Evolutionary conservation across 2,888 invertebrate genomes (phyloP).

Genomic region (Acrobasis repandana): DNA sequence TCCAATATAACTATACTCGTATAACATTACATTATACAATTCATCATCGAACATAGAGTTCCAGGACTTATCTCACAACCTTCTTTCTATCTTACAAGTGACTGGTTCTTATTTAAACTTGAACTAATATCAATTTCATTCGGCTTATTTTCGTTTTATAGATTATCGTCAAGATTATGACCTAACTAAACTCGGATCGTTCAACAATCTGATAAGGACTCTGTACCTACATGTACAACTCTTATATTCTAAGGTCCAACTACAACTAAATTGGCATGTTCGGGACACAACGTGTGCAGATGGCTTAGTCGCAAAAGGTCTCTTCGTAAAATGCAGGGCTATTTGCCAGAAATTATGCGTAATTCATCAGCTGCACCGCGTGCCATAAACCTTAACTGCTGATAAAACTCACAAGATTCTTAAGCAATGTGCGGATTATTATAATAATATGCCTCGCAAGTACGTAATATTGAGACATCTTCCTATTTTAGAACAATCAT

Average conservation of each 20-base stretch:
- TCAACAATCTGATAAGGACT: neutral
- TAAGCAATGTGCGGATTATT: neutral
- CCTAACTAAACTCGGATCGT: neutral
- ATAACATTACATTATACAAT: neutral
- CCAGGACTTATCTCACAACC: constrained; percentile 1
- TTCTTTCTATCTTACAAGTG: neutral
- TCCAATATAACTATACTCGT: neutral
- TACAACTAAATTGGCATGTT: too few species aligned
- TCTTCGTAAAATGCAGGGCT: too few species aligned
- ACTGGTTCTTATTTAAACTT: neutral
- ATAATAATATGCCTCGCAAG: neutral
- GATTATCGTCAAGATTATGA: neutral
- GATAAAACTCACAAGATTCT: neutral
- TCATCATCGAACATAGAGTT: neutral
- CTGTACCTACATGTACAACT: neutral
- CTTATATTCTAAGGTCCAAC: too few species aligned
- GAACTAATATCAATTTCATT: neutral
- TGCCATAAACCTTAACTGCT: neutral
- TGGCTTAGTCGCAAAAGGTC: too few species aligned
- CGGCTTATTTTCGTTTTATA: neutral
- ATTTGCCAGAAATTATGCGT: neutral
- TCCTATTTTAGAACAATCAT: neutral
- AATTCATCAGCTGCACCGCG: neutral
- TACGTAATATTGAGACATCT: neutral
- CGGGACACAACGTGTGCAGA: neutral